Base-by-base conservation (phyloP, 2,888 invertebrate species). In the Limnephilus auricula region DNA sequence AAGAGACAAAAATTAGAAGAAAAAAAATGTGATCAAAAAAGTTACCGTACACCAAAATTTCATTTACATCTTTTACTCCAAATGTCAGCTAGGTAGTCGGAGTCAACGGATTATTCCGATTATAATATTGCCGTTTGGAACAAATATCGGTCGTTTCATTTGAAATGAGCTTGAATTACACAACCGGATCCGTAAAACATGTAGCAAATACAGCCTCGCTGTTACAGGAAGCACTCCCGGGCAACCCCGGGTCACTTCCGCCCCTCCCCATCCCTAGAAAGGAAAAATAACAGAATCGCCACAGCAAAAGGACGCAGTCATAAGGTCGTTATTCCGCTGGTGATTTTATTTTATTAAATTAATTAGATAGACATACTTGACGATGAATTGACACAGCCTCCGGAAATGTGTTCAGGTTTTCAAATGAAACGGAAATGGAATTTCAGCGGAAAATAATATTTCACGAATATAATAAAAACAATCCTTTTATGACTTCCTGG, bases 241-340 rank as follows among this genome's bases (percentile, higher is more conserved):
- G 65, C 65, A 65, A 65, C 65, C 65, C 65, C 65, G 65, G 65
- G 65, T 65, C 65, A 65, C 65, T 65, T 65, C 65, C 65, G 65
- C 65, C 65, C 65, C 65, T 65, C 65, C 65, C 65, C 65, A 18
- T 0, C 25, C 25, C 25, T 6, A 5, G 18, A 6, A 65, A 18
- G 65, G 18, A 65, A 65, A 65, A 65, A 65, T 65, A 65, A 65
- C 65, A 65, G 65, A 65, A 65, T 65, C 65, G 6, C 65, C 65
- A 65, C 65, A 6, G 65, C 25, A 65, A 65, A 65, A n/a, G 65
- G 65, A 25, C 5, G 25, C 25, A 25, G 65, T 65, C 65, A 65
- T 65, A 65, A 65, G 65, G 65, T 65, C 65, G 65, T 65, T 25
- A 65, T 65, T 65, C 25, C 65, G 65, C 65, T 65, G 25, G 65